Evolutionary conservation across 2,113 vertebrate genomes (phyloP).

Genomic region (Pseudorectes ferrugineus): DNA sequence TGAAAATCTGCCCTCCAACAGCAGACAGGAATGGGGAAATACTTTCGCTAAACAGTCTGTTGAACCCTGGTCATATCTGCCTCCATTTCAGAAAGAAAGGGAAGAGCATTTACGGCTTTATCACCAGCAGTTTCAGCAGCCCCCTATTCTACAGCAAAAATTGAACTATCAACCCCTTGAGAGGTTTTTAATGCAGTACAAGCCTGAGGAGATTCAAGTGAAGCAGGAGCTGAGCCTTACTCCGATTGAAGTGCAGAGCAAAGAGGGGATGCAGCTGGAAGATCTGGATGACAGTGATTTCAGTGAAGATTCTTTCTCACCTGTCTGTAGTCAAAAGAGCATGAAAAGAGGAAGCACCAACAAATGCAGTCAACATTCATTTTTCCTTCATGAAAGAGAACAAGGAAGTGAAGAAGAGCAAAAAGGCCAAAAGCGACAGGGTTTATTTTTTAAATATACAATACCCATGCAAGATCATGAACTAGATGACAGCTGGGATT

Average conservation of each 20-base stretch:
- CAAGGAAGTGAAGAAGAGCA: background rate
- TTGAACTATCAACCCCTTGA: constrained; percentile 66
- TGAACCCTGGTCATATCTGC: constrained; percentile 6
- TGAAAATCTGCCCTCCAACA: background rate
- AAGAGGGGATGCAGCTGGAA: constrained; percentile 59
- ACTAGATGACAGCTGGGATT: constrained; percentile 23
- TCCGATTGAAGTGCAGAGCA: background rate
- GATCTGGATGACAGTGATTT: constrained; percentile 79
- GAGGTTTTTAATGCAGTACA: constrained; percentile 61
- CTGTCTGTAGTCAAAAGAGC: constrained; percentile 29
- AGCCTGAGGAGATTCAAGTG: constrained; percentile 29
- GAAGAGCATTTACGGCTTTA: constrained; percentile 81
- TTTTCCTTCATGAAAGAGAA: constrained; percentile 73
- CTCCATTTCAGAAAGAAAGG: constrained; percentile 72
- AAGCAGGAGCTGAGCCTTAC: background rate
- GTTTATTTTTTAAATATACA: constrained; percentile 40
- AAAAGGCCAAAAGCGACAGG: background rate
- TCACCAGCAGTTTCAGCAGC: constrained; percentile 87
- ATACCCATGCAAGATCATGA: background rate
- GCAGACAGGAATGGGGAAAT: background rate
- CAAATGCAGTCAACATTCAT: constrained; percentile 51
- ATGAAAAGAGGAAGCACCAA: background rate
- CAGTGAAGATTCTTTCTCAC: constrained; percentile 79
- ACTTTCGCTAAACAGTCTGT: background rate
- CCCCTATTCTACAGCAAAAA: constrained; percentile 73